Evolutionary conservation across 2,888 invertebrate species (phyloP).

Genomic region (Drosophila neonasuta): DNA sequence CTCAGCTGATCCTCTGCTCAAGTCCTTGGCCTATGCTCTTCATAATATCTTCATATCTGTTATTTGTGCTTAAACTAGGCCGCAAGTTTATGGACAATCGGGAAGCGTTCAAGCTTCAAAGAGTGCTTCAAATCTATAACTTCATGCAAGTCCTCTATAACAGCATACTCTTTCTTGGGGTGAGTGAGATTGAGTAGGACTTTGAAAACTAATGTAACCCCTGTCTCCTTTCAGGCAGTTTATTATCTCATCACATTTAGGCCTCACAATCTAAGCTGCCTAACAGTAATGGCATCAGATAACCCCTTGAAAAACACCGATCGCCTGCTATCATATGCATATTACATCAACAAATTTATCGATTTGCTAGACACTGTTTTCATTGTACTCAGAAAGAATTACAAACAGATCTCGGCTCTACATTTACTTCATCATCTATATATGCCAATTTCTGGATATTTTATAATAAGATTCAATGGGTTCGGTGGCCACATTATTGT

Average conservation of each 20-base stretch:
- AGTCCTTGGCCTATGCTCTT: constrained; percentile 40
- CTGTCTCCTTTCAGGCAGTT: constrained; percentile 10
- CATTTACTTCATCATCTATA: constrained; percentile 56
- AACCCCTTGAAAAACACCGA: constrained; percentile 44
- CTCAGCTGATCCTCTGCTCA: constrained; percentile 25
- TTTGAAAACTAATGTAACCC: not conserved
- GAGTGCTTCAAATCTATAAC: constrained; percentile 42
- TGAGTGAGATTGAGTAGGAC: constrained; percentile 24
- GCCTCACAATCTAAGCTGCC: constrained; percentile 22
- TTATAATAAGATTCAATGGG: constrained; percentile 46
- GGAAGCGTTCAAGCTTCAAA: constrained; percentile 37
- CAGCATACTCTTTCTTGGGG: constrained; percentile 20
- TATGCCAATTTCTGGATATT: constrained; percentile 49
- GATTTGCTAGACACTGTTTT: constrained; percentile 59
- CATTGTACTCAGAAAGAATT: constrained; percentile 59
- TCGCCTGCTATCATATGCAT: constrained; percentile 51
- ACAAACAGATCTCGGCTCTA: constrained; percentile 50
- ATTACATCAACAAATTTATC: constrained; percentile 57
- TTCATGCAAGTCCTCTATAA: constrained; percentile 48
- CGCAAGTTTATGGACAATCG: constrained; percentile 37
- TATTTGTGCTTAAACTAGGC: constrained; percentile 53
- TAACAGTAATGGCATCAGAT: constrained; percentile 27
- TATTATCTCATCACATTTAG: constrained; percentile 13
- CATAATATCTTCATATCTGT: constrained; percentile 36
- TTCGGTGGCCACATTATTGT: constrained; percentile 56